Percentiles rank a stretch among this genome's conserved stretches.
These are phyloP conservation scores for Ditylenchus weischeri DNA, from an alignment of 2,888 invertebrate genomes.

Conservation along the genomic window DNA sequence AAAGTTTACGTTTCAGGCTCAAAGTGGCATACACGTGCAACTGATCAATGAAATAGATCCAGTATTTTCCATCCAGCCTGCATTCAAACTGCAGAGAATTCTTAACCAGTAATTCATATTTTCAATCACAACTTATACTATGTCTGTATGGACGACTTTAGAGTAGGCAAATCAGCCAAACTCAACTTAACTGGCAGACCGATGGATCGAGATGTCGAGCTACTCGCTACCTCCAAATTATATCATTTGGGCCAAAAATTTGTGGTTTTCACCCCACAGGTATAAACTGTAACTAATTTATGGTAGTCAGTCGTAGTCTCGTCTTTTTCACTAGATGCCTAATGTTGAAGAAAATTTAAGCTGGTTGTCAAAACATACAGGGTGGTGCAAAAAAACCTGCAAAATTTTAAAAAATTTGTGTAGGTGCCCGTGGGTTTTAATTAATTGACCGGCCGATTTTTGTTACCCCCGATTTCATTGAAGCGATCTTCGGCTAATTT, in stretches of 20 bases:
- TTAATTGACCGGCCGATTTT: too few relatives aligned
- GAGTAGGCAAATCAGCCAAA: constrained; percentile 73
- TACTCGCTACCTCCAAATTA: constrained; percentile 93
- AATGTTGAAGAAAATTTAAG: too few relatives aligned
- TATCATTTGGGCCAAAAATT: constrained; percentile 91
- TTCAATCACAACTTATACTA: constrained; percentile 4
- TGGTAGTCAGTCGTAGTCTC: too few relatives aligned
- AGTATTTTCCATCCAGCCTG: constrained; percentile 88
- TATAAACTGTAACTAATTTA: constrained; percentile 60
- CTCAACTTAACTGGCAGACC: constrained; percentile 89
- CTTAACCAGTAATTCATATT: constrained; percentile 72
- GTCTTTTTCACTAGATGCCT: too few relatives aligned
- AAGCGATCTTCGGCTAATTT: too few relatives aligned
- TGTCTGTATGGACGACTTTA: constrained; percentile 33
- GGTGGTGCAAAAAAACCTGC: too few relatives aligned
- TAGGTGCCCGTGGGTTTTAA: too few relatives aligned
- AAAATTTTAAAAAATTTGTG: too few relatives aligned
- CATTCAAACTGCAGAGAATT: constrained; percentile 87
- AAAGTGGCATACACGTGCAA: constrained; percentile 83
- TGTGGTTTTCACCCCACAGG: constrained; percentile 98
- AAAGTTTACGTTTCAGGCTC: too few relatives aligned
- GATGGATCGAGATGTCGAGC: constrained; percentile 84
- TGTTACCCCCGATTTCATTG: too few relatives aligned
- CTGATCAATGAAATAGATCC: constrained; percentile 88
- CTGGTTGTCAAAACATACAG: too few relatives aligned